Percentiles rank a stretch among this genome's conserved stretches.
Conservation (phyloP, 2,113 vertebrate genomes). For the Fukomys damarensis region DNA sequence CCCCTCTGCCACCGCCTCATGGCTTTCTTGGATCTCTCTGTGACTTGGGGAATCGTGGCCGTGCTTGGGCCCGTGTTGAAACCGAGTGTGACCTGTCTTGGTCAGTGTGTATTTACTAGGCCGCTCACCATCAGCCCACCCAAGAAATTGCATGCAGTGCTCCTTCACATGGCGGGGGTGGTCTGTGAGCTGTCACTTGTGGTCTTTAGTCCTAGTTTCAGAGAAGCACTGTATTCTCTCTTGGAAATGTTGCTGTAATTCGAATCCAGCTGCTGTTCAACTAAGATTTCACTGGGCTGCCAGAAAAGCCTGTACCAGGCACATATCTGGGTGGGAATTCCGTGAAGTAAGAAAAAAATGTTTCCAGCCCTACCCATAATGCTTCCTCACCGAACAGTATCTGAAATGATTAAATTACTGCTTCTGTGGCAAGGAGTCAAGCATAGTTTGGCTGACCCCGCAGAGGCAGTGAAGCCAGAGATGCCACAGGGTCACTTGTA, state of each 20-base stretch:
- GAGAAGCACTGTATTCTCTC: background rate
- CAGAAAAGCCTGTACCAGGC: conserved; percentile 78
- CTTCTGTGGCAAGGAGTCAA: conserved; percentile 65
- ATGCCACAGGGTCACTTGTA: conserved; percentile 57
- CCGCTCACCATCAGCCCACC: background rate
- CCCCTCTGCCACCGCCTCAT: background rate
- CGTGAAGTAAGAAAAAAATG: conserved; percentile 69
- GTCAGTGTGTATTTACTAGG: background rate
- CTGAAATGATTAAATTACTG: conserved; percentile 71
- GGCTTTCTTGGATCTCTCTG: background rate
- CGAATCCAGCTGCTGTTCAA: conserved; percentile 41
- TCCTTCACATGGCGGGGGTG: background rate
- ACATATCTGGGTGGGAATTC: conserved; percentile 77
- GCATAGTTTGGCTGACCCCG: conserved; percentile 70
- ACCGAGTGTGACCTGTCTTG: background rate
- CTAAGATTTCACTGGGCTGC: conserved; percentile 23
- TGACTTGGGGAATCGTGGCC: background rate
- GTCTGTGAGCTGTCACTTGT: background rate
- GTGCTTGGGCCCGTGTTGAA: background rate
- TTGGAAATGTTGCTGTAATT: background rate
- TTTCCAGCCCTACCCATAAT: conserved; percentile 71
- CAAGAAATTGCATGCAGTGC: fast-evolving
- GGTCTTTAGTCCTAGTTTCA: background rate
- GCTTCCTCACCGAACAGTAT: conserved; percentile 59
- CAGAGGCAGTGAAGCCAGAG: conserved; percentile 43